Base-by-base conservation (phyloP, 2,888 invertebrate species). In the Hirtodrosophila alboralis region DNA sequence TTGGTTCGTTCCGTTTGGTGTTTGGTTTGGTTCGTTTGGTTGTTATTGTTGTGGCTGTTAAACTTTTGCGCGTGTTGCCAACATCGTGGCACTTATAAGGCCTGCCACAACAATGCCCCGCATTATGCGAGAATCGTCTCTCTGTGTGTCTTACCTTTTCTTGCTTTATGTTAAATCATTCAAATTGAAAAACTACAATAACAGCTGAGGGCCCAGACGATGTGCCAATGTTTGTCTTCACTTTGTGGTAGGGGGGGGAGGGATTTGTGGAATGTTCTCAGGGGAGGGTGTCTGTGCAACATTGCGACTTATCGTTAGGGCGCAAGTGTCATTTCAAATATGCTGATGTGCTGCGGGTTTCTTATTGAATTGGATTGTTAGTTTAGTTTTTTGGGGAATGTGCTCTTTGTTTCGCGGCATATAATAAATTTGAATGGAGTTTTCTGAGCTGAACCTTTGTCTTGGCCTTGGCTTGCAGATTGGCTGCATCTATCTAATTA, bases 131-230 rank as follows among this genome's bases (percentile, higher is more conserved):
- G 40, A 18, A 48, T 38, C 48, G 36, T 33, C 40, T 9, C 51
- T 26, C 18, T 41, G 7, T 43, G 56, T 63, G 74, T 53, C 56
- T 78, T 78, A 67, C 83, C 75, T 72, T 68, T 60, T 60, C 52
- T 56, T 47, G 84, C 84, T 79, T 81, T 81, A 81, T 81, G 81
- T 81, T 86, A 86, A 81, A 81, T 81, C 81, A 81, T 81, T 81
- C 86, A 81, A 81, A 81, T 81, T 86, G 81, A 81, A 81, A 72
- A 75, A 79, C 72, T 63, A 79, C 84, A 79, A 68, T 79, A 85
- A 83, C 84, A 80, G 66, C 85, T 85, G 85, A 83, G 76, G 85
- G 63, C 44, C 31, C 43, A 41, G 52, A 57, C 53, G 73, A 62
- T 76, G 66, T 75, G 75, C 71, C 62, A 74, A 68, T 69, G 69